phyloP scores from a whole-genome alignment of 2,888 invertebrate genomes.

The Eristalinus sepulchralis region DNA sequence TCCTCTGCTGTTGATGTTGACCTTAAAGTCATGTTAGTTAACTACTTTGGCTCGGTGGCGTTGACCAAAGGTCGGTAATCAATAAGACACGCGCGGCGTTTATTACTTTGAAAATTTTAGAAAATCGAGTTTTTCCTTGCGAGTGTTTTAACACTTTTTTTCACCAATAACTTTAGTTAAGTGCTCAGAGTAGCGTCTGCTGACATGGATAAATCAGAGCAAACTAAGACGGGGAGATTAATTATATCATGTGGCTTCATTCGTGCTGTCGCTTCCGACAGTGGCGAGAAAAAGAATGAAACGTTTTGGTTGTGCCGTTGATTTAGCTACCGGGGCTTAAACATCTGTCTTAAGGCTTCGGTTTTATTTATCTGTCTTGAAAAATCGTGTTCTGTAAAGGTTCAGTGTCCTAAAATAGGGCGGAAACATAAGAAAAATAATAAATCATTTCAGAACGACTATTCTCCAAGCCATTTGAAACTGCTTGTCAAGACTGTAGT shows the following conservation, averaged over 20 bases:
- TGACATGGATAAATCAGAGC: not conserved
- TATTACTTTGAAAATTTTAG: no score
- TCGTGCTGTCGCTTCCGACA: not conserved
- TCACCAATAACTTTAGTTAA: not conserved
- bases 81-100: not conserved
- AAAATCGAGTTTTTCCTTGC: no score
- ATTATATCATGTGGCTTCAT: not conserved
- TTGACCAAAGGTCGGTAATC: conserved; percentile 90
- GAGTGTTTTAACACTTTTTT: not conserved
- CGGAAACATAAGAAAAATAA: no score
- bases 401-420: no score
- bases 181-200: not conserved
- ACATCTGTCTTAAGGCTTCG: no score
- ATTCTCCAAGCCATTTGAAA: no score
- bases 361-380: no score
- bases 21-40: conserved; percentile 93
- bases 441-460: no score
- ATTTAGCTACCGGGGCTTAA: no score
- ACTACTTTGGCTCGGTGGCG: conserved; percentile 96
- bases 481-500: not conserved
- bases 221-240: not conserved
- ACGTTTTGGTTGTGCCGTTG: no score
- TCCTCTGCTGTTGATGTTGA: conserved; percentile 91
- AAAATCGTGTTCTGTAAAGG: no score
- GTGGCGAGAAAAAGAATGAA: not conserved